These are phyloP conservation scores for Adelges cooleyi DNA, from an alignment of 1,140 invertebrate genomes.

Conservation along the genomic window DNA sequence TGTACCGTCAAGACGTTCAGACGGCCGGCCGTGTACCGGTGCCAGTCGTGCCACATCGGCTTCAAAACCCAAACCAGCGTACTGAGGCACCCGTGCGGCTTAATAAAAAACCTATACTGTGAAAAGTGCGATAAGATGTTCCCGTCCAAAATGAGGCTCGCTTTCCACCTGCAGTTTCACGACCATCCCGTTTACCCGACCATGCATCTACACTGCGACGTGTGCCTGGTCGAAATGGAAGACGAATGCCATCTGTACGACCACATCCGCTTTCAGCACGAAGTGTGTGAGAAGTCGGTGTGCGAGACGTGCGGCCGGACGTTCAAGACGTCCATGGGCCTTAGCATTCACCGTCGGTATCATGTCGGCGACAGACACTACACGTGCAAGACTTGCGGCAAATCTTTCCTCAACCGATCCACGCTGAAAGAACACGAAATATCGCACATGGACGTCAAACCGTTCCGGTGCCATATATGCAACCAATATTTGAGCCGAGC, in stretches of 20 bases:
- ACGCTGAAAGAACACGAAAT: slow-evolving; percentile 43
- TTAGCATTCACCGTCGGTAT: slow-evolving; percentile 29
- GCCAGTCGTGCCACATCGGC: slow-evolving; percentile 10
- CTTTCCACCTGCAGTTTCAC: slow-evolving; percentile 30
- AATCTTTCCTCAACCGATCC: slow-evolving; percentile 42
- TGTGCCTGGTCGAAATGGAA: slow-evolving; percentile 26
- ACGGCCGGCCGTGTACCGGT: slow-evolving; percentile 27
- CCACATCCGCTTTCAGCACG: slow-evolving; percentile 30
- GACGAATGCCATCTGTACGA: slow-evolving; percentile 28
- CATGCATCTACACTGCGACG: slow-evolving; percentile 29
- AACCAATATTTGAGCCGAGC: slow-evolving; percentile 41
- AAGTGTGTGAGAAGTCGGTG: slow-evolving; percentile 12
- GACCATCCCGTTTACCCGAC: slow-evolving; percentile 1
- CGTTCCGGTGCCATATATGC: slow-evolving; percentile 45
- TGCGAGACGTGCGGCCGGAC: slow-evolving; percentile 27
- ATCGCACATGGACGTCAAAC: slow-evolving; percentile 43
- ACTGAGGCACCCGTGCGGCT: slow-evolving; percentile 23
- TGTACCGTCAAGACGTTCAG: slow-evolving; percentile 12
- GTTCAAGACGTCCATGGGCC: slow-evolving; percentile 24
- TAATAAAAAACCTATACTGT: slow-evolving; percentile 8
- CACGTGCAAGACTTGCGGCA: slow-evolving; percentile 37
- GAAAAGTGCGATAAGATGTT: slow-evolving; percentile 19
- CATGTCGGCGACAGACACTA: slow-evolving; percentile 21
- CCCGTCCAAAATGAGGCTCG: slow-evolving; percentile 28
- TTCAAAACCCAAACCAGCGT: slow-evolving; percentile 29